Base-by-base conservation (phyloP, 2,888 invertebrate species). In the Mystacides longicornis region DNA sequence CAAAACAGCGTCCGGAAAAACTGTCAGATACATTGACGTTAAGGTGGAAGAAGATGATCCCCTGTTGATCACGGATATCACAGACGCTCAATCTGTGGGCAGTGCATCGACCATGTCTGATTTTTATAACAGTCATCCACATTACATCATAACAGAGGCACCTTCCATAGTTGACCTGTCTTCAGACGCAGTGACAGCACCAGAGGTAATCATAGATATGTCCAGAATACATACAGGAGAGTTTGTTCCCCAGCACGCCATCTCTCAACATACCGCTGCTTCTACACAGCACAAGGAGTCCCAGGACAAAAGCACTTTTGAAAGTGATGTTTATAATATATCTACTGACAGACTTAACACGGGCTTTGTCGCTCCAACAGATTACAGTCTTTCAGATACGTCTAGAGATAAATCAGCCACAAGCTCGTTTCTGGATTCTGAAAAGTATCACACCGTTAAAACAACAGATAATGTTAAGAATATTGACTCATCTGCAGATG, bases 21-120 rank as follows among this genome's bases (percentile, higher is more conserved):
- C 76, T 66, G 70, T 78, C 51, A 72, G 75, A 60, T 75, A 76
- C 65, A 77, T 78, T 63, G 73, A 78, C 55, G 76, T 78, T 59
- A 77, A 78, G 69, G 77, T 78, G 64, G 77, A 78, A 65, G 74
- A 77, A 63, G 76, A 77, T 62, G 77, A 78, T 65, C 77, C 77
- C 57, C 70, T 77, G 37, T 77, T 77, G 77, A 78, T 78, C 63
- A 77, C 76, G 23, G 77, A 78, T 62, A 68, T 78, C 55, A 73
- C 73, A 54, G 77, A 78, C 62, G 69, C 76, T 62, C 69, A 72
- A 51, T 77, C 77, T 57, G 67, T 74, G 58, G 57, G 60, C 20
- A 73, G 72, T 62, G 75, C 77, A 62, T 77, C 77, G 48, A 73
- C 71, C 21, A 66, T 77, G 64, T 77, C 77, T 33, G 77, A 77